Base-by-base conservation (phyloP, 2,888 invertebrate species). In the Troides helena region DNA sequence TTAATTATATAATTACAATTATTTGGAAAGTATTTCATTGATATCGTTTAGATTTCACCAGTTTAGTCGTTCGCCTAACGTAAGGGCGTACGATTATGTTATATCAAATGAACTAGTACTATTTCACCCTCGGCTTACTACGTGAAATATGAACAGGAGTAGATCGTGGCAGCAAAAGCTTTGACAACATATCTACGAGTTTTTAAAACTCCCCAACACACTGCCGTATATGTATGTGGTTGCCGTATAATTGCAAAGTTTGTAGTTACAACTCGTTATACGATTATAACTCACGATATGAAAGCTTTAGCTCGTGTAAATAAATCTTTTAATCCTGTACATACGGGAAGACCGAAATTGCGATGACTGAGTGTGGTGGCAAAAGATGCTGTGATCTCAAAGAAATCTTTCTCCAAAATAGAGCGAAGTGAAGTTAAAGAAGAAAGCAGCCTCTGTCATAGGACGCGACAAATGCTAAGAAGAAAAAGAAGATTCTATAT, bases 91-190 rank as follows among this genome's bases (percentile, higher is more conserved):
- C 63, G 59, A 64, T 68, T 30, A 30, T 30, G 30, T 30, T 30
- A 30, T 30, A 30, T 30, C 30, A 30, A 30, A 68, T 64, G n/a
- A 59, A 59, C 63, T 56, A 60, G 39, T 39, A 25, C 23, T 60
- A 39, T 67, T 58, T 64, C 68, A 18, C 64, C 30, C 59, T 64
- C 53, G 64, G 23, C 58, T 36, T 62, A 36, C 30, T 63, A 68
- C 64, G 68, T 68, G 68, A 68, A 50, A n/a, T 53, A 64, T 53
- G 64, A 53, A 30, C 64, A 63, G 64, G 64, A 68, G 68, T 68
- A 68, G 63, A 53, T 59, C 23, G 59, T 53, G 39, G 64, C 59
- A 64, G 59, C 60, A 23, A 58, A 7, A 36, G 43, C 46, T n/a
- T 53, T 68, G 23, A 68, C 30, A 14, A 43, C 63, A 25, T 64